Base-by-base conservation (phyloP, 1,140 invertebrate genomes). In the Callitettix versicolor region DNA sequence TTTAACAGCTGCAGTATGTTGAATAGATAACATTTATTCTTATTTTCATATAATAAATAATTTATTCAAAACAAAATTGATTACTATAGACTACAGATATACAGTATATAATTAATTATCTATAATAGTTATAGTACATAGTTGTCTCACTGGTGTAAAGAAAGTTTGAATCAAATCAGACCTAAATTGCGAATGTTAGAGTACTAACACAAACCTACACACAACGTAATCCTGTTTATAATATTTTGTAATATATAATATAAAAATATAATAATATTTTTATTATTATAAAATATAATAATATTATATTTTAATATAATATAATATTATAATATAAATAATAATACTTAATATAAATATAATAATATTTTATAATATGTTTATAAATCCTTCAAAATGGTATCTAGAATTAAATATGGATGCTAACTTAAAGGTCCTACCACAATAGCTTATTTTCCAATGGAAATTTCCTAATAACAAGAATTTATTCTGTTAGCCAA, bases 291-390 rank as follows among this genome's bases (percentile, higher is more conserved):
- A 7, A 36, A 36, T 53, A 18, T 17, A 34, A 26, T 17, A n/a
- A n/a, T 57, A 43, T 53, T 12, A n/a, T 12, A 18, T 56, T 34
- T 15, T n/a, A 55, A 34, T 53, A 55, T n/a, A 36, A 50, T 33
- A 33, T 17, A 40, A 44, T 20, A 14, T 49, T 49, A 12, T 20
- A 40, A 24, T 42, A 18, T n/a, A n/a, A n/a, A n/a, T n/a, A n/a
- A n/a, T n/a, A n/a, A n/a, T n/a, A n/a, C n/a, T n/a, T n/a, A n/a
- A n/a, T n/a, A n/a, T n/a, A n/a, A n/a, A n/a, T n/a, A n/a, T n/a
- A n/a, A n/a, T n/a, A n/a, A n/a, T n/a, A n/a, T n/a, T n/a, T n/a
- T n/a, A n/a, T n/a, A n/a, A n/a, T n/a, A n/a, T n/a, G n/a, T n/a
- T n/a, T n/a, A n/a, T n/a, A n/a, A n/a, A n/a, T n/a, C n/a, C n/a